Base-by-base conservation (phyloP, 2,797 vertebrate species). In the Crax fasciolata region DNA sequence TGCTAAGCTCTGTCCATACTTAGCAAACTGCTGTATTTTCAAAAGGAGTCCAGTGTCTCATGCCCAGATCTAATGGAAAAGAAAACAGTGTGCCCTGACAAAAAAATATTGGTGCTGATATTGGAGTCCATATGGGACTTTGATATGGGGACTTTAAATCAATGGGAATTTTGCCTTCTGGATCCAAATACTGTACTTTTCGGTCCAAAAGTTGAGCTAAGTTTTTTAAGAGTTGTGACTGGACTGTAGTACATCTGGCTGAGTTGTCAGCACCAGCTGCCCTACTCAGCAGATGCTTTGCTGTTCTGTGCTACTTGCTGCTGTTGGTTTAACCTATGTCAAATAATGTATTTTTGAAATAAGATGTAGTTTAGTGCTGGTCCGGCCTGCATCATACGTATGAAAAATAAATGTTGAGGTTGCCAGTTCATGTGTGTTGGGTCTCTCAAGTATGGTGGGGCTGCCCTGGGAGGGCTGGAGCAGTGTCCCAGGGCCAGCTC, bases 131-230 rank as follows among this genome's bases (percentile, higher is more conserved):
- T n/a, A 30, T 30, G 21, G 46, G 20, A 4, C 25, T 75, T 78
- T 54, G 38, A 27, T 32, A 24, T 1, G 0, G 0, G 6, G 38
- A 3, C 11, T 65, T 90, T 12, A 72, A 20, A 67, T n/a, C 10
- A 5, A 3, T 41, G 15, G 61, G 32, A 57, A 90, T 39, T 62
- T 68, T 78, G 4, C 38, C 17, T 11, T 13, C 9, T 65, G 44
- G 8, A 11, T 59, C 13, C 23, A 59, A 74, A 74, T 25, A 13
- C 6, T n/a, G 5, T 14, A 9, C 2, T 32, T 63, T 5, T 61
- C 4, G 5, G 12, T 52, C 6, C 25, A 5, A 66, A 85, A 39
- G 5, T 8, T 57, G 21, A 27, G 32, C 9, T 6, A 35, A 17
- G 8, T 41, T 63, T 59, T 81, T 61, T 3, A 71, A 23, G 14